Evolutionary conservation across 2,797 vertebrate genomes (phyloP).

Genomic region (Aldrovandia affinis): DNA sequence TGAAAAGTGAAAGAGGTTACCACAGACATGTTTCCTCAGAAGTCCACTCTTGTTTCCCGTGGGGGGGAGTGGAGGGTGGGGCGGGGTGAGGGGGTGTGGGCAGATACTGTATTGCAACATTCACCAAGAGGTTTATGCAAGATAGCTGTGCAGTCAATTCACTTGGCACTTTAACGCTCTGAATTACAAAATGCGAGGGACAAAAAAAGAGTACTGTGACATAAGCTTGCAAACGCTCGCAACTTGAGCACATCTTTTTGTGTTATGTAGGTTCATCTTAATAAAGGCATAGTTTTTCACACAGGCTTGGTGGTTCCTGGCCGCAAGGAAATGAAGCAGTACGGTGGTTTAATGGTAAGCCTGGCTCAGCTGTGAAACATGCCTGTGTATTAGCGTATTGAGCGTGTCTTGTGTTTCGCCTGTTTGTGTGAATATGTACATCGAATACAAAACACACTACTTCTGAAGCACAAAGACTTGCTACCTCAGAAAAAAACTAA

Average conservation of each 20-base stretch:
- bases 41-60: slow-evolving; percentile 46
- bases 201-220: slow-evolving; percentile 2
- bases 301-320: background rate
- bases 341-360: background rate
- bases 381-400: background rate
- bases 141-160: slow-evolving; percentile 42
- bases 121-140: slow-evolving; percentile 53
- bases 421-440: background rate
- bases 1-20: slow-evolving; percentile 46
- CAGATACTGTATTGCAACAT: slow-evolving; percentile 52
- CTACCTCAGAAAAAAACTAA: background rate
- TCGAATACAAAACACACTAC: background rate
- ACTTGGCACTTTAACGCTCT: slow-evolving; percentile 49
- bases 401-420: background rate
- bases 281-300: background rate
- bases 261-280: background rate
- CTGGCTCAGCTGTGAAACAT: background rate
- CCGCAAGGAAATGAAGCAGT: background rate
- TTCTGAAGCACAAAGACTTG: background rate
- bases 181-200: slow-evolving; percentile 46
- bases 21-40: slow-evolving; percentile 44
- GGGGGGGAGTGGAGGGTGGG: slow-evolving; percentile 46
- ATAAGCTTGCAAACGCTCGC: background rate
- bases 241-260: background rate
- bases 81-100: slow-evolving; percentile 33